Conservation (phyloP, 2,113 vertebrate species). For the Gadus macrocephalus region DNA sequence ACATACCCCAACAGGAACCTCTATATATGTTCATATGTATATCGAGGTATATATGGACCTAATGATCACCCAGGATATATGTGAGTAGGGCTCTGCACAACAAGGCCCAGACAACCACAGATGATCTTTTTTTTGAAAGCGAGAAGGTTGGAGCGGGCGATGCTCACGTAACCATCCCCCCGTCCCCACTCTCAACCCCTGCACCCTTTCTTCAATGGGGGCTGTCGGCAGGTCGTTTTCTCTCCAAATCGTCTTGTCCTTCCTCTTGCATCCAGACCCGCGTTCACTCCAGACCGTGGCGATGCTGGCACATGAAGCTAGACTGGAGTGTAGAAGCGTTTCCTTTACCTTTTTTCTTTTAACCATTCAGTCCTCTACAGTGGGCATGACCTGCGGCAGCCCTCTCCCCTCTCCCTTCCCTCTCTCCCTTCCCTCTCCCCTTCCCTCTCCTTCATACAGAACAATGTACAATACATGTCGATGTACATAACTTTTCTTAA, state of each 20-base stretch:
- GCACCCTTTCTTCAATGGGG: not conserved
- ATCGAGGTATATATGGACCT: constrained; percentile 16
- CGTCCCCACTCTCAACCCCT: constrained; percentile 4
- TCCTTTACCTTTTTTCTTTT: constrained; percentile 17
- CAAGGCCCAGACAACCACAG: constrained; percentile 11
- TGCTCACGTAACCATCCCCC: constrained; percentile 1
- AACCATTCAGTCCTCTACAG: constrained; percentile 19
- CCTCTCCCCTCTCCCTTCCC: constrained; percentile 27
- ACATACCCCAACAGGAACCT: not conserved
- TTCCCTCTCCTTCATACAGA: constrained; percentile 30
- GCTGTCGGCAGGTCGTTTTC: not conserved
- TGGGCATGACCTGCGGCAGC: constrained; percentile 35
- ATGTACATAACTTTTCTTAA: constrained; percentile 72
- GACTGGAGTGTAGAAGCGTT: not conserved
- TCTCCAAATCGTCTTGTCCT: not conserved
- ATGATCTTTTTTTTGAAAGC: no score
- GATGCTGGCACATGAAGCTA: not conserved
- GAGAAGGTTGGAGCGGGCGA: constrained; percentile 27
- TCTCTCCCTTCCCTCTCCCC: not conserved
- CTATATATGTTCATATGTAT: not conserved
- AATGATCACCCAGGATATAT: not conserved
- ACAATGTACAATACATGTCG: constrained; percentile 72
- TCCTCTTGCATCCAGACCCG: not conserved
- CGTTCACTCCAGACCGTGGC: not conserved
- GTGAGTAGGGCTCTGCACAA: constrained; percentile 16